These are phyloP conservation scores for Scortum barcoo DNA, from an alignment of 2,113 vertebrate genomes.

Conservation along the genomic window DNA sequence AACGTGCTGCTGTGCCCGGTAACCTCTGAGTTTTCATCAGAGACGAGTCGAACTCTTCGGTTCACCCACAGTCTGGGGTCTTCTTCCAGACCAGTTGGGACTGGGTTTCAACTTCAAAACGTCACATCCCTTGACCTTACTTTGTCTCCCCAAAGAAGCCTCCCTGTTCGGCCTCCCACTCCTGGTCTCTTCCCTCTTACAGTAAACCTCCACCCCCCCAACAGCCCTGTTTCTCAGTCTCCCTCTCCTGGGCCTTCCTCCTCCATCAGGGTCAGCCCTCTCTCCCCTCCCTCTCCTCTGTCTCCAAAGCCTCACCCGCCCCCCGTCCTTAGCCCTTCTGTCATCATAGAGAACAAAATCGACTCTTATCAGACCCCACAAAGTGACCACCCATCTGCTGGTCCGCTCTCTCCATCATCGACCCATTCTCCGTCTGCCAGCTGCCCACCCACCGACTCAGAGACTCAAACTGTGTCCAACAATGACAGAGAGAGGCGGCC, in stretches of 20 bases:
- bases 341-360: slow-evolving; percentile 60
- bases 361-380: slow-evolving; percentile 49
- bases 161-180: slow-evolving; percentile 72
- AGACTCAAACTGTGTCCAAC: slow-evolving; percentile 20
- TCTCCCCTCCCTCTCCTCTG: slow-evolving; percentile 52
- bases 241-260: slow-evolving; percentile 58
- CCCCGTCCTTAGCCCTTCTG: slow-evolving; percentile 66
- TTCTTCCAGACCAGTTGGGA: slow-evolving; percentile 25
- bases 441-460: slow-evolving; percentile 67
- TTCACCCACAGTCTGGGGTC: slow-evolving; percentile 23
- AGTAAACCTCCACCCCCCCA: slow-evolving; percentile 64
- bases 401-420: slow-evolving; percentile 22
- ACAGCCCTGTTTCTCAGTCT: slow-evolving; percentile 61
- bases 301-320: slow-evolving; percentile 56
- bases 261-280: slow-evolving; percentile 47
- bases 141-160: slow-evolving; percentile 47
- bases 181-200: slow-evolving; percentile 78
- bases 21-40: slow-evolving; percentile 37
- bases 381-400: slow-evolving; percentile 58
- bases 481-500: slow-evolving; percentile 33
- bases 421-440: slow-evolving; percentile 57
- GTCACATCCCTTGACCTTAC: slow-evolving; percentile 6
- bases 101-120: slow-evolving; percentile 3
- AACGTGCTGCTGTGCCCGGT: slow-evolving; percentile 36
- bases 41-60: slow-evolving; percentile 32